These are phyloP conservation scores for Eonycteris spelaea DNA, from an alignment of 2,113 vertebrate genomes.

Conservation along the genomic window DNA sequence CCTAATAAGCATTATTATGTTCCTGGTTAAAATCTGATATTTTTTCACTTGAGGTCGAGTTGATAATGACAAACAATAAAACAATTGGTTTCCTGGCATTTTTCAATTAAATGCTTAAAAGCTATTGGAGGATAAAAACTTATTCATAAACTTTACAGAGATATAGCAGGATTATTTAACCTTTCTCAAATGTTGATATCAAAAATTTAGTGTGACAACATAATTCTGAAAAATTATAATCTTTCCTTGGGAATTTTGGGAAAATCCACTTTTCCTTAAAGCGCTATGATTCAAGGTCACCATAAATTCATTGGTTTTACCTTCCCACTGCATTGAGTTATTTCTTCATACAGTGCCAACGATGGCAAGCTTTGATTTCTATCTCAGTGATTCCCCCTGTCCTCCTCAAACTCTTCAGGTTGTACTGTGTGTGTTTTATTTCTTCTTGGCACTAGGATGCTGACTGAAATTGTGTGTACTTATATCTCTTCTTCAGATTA, in stretches of 20 bases:
- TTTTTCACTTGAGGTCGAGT: background rate
- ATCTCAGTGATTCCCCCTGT: background rate
- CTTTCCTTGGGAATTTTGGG: background rate
- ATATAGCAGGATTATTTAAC: background rate
- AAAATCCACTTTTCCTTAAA: background rate
- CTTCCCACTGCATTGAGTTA: background rate
- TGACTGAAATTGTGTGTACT: background rate
- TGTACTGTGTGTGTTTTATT: background rate
- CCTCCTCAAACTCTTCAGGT: background rate
- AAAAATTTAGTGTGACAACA: background rate
- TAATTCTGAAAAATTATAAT: background rate
- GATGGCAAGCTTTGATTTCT: background rate
- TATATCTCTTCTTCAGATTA: background rate
- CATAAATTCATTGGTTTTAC: background rate
- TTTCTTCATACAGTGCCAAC: background rate
- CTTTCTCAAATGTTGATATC: background rate
- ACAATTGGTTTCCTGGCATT: background rate
- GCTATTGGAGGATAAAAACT: background rate
- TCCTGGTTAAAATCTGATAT: background rate
- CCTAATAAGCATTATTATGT: background rate
- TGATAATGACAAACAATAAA: background rate
- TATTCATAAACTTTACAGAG: background rate
- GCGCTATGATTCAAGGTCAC: background rate
- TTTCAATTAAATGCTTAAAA: background rate
- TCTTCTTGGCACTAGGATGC: background rate